Base-by-base conservation (phyloP, 2,797 vertebrate genomes). In the Helostoma temminkii region DNA sequence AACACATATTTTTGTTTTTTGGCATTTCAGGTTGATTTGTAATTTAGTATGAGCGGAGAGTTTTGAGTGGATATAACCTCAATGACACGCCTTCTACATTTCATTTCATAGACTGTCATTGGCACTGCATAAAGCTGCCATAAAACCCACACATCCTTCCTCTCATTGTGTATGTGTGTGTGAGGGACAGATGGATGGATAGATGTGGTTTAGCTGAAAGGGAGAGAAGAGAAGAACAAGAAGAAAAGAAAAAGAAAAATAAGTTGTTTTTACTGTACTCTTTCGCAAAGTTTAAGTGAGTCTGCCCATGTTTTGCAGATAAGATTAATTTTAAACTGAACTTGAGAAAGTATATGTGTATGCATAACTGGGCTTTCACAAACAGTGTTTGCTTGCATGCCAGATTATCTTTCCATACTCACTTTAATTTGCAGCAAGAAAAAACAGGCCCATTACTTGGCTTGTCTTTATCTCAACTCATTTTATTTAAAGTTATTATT, bases 41-140 rank as follows among this genome's bases (percentile, higher is more conserved):
- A 19, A 65, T 78, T 52, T 66, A 36, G 72, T 48, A 25, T 28
- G 12, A 56, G 58, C 71, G 4, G 36, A 15, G 21, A 54, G 60
- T 4, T 25, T 14, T 15, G 66, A 65, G 61, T 45, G 63, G 46
- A 50, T n/a, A 64, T 46, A 80, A 78, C 74, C 47, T 68, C 71
- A 2, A 28, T 25, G 59, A 71, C 64, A 60, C 71, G 11, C 62
- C 58, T 30, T 47, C 66, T 36, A 65, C 71, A 74, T 32, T 30
- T 74, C 66, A 70, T 66, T 68, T 74, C 78, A 83, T 53, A 67
- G 56, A 73, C n/a, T 49, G 6, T 41, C 47, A 25, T 24, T 22
- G 57, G 34, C 19, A 58, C 63, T 76, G 74, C 71, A 83, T 82
- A 82, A 88, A 85, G 49, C 74, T 72, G 68, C 71, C 73, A 76